Conservation (phyloP, 2,888 invertebrate genomes). For the Pristionchus mayeri region DNA sequence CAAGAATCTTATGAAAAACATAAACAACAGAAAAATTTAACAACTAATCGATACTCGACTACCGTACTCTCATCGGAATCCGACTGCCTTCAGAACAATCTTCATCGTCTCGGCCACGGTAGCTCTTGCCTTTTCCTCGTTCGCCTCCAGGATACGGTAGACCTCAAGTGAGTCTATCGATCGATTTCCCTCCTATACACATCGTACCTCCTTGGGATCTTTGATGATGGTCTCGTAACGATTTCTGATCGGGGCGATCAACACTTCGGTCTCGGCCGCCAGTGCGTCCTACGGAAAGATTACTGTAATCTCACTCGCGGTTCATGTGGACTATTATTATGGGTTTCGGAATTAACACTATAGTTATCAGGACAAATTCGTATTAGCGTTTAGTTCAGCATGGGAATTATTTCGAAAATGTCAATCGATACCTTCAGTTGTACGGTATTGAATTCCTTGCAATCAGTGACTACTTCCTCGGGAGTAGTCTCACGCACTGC, state of each 20-base stretch:
- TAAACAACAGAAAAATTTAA: too few species aligned
- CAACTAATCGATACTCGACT: conserved; percentile 79
- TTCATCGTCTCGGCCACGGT: conserved; percentile 33
- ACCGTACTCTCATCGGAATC: conserved; percentile 31
- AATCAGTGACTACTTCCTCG: neutral
- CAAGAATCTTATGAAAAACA: too few species aligned
- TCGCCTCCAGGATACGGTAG: conserved; percentile 16
- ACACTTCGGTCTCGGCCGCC: neutral
- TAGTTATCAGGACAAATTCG: too few species aligned
- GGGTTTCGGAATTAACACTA: too few species aligned
- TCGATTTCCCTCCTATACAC: neutral
- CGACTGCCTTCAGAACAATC: neutral
- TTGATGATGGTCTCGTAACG: conserved; percentile 18
- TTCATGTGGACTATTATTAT: too few species aligned
- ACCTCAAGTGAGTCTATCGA: neutral
- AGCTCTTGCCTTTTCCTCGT: neutral
- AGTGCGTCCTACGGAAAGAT: too few species aligned
- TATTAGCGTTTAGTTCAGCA: too few species aligned
- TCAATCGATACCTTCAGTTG: conserved; percentile 36
- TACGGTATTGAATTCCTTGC: conserved; percentile 26
- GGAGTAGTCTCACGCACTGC: conserved; percentile 12
- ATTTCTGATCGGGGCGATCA: conserved; percentile 22
- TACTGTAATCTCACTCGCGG: too few species aligned
- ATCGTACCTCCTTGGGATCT: conserved; percentile 28
- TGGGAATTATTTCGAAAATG: too few species aligned